Conservation (phyloP, 1,140 invertebrate species). For the Idris sp. region DNA sequence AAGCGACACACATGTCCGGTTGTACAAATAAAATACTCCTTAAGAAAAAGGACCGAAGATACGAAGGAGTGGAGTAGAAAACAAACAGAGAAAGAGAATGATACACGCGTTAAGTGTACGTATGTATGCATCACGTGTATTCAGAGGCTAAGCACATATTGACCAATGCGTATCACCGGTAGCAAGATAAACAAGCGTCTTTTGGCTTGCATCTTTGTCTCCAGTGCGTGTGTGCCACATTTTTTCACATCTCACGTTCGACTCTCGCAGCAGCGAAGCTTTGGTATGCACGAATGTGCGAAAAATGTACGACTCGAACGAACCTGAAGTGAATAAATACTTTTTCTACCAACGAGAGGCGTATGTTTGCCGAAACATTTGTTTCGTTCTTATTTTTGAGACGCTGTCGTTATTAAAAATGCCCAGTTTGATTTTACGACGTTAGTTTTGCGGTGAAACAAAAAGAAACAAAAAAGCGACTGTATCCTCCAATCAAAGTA, state of each 20-base stretch:
- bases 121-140: slow-evolving; percentile 69
- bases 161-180: slow-evolving; percentile 73
- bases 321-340: slow-evolving; percentile 47
- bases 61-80: slow-evolving; percentile 35
- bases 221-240: slow-evolving; percentile 37
- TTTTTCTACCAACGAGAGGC: slow-evolving; percentile 28
- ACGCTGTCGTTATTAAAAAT: slow-evolving; percentile 30
- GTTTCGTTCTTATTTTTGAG: slow-evolving; percentile 16
- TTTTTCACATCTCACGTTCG: slow-evolving; percentile 54
- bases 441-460: slow-evolving; percentile 10
- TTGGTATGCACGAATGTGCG: slow-evolving; percentile 46
- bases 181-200: slow-evolving; percentile 73
- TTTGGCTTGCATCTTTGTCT: slow-evolving; percentile 42
- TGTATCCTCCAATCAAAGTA: too few species aligned
- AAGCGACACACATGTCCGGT: background rate
- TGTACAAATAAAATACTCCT: background rate
- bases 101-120: slow-evolving; percentile 61
- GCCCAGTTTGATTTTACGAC: slow-evolving; percentile 22
- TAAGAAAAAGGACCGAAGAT: slow-evolving; percentile 4
- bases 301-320: slow-evolving; percentile 50
- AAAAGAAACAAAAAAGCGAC: too few species aligned
- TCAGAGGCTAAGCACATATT: slow-evolving; percentile 74
- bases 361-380: slow-evolving; percentile 34
- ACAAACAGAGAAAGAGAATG: slow-evolving; percentile 36
- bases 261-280: slow-evolving; percentile 35